phyloP scores from a whole-genome alignment of 2,888 invertebrate genomes.

The Agrotis exclamationis region DNA sequence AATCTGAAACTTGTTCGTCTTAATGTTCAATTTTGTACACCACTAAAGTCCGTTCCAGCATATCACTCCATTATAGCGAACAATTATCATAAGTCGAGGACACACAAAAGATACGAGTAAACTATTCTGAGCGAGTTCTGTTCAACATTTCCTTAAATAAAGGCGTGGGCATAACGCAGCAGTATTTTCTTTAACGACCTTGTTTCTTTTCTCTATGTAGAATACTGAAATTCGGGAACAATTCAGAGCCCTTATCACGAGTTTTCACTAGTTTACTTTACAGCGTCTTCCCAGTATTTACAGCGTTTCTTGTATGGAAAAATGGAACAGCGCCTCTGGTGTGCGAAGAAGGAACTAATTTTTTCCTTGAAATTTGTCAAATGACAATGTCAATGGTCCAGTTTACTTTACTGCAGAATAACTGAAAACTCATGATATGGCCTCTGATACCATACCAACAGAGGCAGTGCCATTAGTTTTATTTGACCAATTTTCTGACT shows the following conservation, averaged over 20 bases:
- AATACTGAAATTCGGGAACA: background rate
- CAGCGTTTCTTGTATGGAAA: no score
- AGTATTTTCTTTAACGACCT: background rate
- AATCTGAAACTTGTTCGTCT: background rate
- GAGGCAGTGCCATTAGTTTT: no score
- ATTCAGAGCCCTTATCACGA: no score
- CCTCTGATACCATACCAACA: no score
- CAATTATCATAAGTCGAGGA: conserved; percentile 59
- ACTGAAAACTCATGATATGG: no score
- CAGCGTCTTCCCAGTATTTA: no score
- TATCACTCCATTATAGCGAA: conserved; percentile 38
- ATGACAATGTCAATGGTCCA: no score
- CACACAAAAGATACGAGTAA: conserved; percentile 60
- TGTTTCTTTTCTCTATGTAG: background rate
- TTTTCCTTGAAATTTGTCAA: no score
- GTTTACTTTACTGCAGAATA: no score
- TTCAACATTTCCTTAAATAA: conserved; percentile 62
- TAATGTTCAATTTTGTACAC: background rate
- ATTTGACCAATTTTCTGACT: background rate
- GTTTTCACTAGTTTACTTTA: no score
- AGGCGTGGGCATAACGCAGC: conserved; percentile 26
- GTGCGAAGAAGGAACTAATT: no score
- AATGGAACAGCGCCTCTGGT: no score
- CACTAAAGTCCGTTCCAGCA: conserved; percentile 33
- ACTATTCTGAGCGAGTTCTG: conserved; percentile 57